phyloP scores from a whole-genome alignment of 1,140 invertebrate genomes.

The Paraescarpia echinospica region DNA sequence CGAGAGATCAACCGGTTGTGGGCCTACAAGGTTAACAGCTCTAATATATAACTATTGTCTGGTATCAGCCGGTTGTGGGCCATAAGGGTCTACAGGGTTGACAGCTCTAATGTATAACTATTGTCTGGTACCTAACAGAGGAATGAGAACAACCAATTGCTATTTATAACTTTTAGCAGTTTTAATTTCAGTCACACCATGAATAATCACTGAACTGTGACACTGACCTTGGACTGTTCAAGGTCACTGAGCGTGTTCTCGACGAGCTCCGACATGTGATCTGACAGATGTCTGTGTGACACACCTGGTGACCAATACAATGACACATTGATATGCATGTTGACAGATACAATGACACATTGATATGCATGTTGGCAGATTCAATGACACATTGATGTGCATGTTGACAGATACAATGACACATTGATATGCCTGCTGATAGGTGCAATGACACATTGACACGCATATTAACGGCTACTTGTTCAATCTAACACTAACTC shows the following conservation, averaged over 20 bases:
- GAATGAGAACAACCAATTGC: no score
- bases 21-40: background rate
- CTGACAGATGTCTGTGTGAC: constrained; percentile 94
- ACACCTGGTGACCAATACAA: constrained; percentile 66
- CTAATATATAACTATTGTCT: background rate
- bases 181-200: background rate
- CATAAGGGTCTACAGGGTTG: background rate
- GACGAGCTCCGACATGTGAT: constrained; percentile 97
- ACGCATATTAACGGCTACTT: background rate
- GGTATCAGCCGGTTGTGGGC: background rate
- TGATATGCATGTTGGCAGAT: background rate
- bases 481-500: no score
- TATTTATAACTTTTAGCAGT: no score
- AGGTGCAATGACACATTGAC: background rate
- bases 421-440: background rate
- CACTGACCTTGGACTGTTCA: constrained; percentile 83
- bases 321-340: background rate
- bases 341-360: constrained; percentile 6
- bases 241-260: constrained; percentile 94
- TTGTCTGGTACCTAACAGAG: no score
- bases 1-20: constrained; percentile 5
- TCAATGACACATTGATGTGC: background rate
- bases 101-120: no score
- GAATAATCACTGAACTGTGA: background rate
- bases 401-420: background rate